Evolutionary conservation across 2,797 vertebrate species (phyloP), one percentile per base, ranked within the genome.

Genomic region (Eulemur albifrons): DNA sequence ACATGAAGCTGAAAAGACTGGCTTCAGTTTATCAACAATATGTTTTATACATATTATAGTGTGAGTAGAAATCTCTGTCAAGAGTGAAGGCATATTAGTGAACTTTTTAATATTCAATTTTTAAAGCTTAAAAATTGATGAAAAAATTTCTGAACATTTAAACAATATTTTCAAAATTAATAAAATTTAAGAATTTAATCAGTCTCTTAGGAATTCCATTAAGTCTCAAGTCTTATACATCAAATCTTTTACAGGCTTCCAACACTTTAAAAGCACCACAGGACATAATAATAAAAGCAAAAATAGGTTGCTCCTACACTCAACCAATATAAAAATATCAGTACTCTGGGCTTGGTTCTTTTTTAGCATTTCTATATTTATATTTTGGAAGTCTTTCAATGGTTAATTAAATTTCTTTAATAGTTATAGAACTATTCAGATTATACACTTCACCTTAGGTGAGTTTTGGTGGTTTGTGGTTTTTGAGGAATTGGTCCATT

Each of bases 141-240:
- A 77, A 35, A 90, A 63, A 40, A 23, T 43, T 94, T 95, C 70
- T 65, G 79, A 95, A 83, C 30, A 54, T 48, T 80, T 38, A 94
- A 95, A 69, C 0, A 72, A 67, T 54, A 81, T 88, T 79, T 92
- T 95, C 20, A 89, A 50, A 84, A 88, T 88, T 82, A 96, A 79
- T 73, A 79, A 38, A 79, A 75, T 69, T 87, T 75, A 95, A 54
- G 9, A 86, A 95, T 88, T 91, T 86, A 82, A 76, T 72, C 50
- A 88, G 57, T 77, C n/a, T 96, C n/a, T 52, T 88, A 93, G 84
- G 61, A 88, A 88, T 91, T 93, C 43, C 30, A 80, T 88, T 88
- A 92, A 91, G 14, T 92, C 65, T 67, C 21, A 61, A 90, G 48
- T 65, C 25, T 61, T 57, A 59, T 48, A 65, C 25, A 70, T 45